These are phyloP conservation scores for Scarus forsteni DNA, from an alignment of 2,797 vertebrate genomes.

Conservation along the genomic window DNA sequence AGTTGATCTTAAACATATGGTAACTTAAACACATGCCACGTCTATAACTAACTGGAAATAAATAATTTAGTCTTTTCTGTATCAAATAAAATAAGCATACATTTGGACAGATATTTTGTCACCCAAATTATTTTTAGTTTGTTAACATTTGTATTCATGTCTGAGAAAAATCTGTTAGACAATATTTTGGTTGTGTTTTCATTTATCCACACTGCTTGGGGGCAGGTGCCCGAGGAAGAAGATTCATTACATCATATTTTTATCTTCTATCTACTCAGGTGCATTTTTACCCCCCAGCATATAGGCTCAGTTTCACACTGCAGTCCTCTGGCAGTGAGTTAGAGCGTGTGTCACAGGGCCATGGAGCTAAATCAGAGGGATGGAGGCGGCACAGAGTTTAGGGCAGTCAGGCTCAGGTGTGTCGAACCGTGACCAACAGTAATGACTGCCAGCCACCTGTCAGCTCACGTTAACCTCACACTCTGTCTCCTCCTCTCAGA, in stretches of 20 bases:
- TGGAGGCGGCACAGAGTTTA: slow-evolving; percentile 46
- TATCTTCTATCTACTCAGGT: background rate
- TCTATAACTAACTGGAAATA: no score
- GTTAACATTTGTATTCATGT: no score
- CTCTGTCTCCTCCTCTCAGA: slow-evolving; percentile 75
- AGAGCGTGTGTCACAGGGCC: slow-evolving; percentile 30
- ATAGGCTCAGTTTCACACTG: slow-evolving; percentile 23
- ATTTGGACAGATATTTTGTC: no score
- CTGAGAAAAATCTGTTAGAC: no score
- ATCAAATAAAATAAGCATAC: no score
- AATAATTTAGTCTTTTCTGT: no score
- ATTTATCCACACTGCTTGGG: no score
- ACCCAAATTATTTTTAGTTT: no score
- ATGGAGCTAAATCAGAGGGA: slow-evolving; percentile 48
- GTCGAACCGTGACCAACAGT: slow-evolving; percentile 56
- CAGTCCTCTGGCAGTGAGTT: slow-evolving; percentile 44
- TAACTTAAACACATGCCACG: no score
- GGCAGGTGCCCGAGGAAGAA: background rate
- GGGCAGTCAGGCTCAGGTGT: slow-evolving; percentile 73
- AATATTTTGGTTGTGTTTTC: no score
- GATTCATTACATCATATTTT: background rate
- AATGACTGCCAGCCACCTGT: slow-evolving; percentile 73
- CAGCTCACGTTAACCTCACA: slow-evolving; percentile 69
- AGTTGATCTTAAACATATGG: no score
- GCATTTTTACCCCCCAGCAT: background rate